Evolutionary conservation across 2,888 invertebrate species (phyloP).

Genomic region (Dione juno): DNA sequence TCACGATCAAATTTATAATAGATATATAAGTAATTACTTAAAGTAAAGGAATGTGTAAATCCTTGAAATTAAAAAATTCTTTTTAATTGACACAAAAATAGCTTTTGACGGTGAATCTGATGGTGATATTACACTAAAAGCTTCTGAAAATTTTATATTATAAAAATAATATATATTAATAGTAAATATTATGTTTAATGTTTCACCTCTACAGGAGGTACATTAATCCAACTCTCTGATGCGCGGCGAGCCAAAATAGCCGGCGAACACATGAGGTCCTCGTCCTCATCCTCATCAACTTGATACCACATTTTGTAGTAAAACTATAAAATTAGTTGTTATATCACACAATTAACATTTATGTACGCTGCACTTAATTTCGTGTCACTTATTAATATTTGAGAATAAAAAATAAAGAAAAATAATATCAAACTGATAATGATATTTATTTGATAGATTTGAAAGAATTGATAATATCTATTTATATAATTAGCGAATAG

Average conservation of each 20-base stretch:
- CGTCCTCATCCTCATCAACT: conserved; percentile 91
- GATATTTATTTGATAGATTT: not conserved
- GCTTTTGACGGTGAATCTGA: too few relatives aligned
- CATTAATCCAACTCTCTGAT: conserved; percentile 95
- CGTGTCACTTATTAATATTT: not conserved
- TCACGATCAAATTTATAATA: too few relatives aligned
- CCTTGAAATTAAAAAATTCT: too few relatives aligned
- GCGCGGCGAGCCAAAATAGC: conserved; percentile 93
- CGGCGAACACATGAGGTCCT: conserved; percentile 93
- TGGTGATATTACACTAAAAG: too few relatives aligned
- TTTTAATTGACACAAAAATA: too few relatives aligned
- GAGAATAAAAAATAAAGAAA: not conserved
- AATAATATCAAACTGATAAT: not conserved
- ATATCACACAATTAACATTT: conserved; percentile 15
- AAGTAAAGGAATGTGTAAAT: too few relatives aligned
- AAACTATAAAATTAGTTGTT: conserved; percentile 14
- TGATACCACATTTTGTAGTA: conserved; percentile 88
- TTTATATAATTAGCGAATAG: conserved; percentile 70
- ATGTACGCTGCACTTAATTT: not conserved
- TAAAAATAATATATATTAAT: not conserved
- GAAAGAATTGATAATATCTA: conserved; percentile 41
- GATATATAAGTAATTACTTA: too few relatives aligned
- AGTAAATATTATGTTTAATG: not conserved
- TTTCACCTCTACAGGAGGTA: conserved; percentile 92
- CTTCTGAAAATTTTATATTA: not conserved